These are phyloP conservation scores for Drosophila nigrodunni DNA, from an alignment of 1,140 invertebrate genomes.

Conservation along the genomic window DNA sequence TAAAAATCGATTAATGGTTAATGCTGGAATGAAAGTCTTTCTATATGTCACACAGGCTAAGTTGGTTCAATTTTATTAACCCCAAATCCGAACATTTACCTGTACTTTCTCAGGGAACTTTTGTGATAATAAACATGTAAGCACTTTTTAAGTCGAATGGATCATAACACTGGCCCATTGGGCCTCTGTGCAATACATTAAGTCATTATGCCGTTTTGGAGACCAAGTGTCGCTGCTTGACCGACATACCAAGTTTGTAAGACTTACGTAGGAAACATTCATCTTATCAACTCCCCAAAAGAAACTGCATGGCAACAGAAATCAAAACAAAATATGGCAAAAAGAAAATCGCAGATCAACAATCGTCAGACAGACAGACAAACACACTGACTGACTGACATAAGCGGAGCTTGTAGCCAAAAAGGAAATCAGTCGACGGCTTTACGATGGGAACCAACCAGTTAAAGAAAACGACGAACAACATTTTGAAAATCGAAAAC, in stretches of 20 bases:
- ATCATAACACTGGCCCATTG: slow-evolving; percentile 68
- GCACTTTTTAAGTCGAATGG: slow-evolving; percentile 25
- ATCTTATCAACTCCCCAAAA: slow-evolving; percentile 61
- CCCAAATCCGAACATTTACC: too few relatives aligned
- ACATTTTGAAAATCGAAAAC: slow-evolving; percentile 71
- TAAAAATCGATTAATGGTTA: too few relatives aligned
- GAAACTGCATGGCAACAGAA: slow-evolving; percentile 64
- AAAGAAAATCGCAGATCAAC: slow-evolving; percentile 66
- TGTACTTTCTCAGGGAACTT: too few relatives aligned
- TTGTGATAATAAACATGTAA: slow-evolving; percentile 58
- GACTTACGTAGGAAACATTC: slow-evolving; percentile 34
- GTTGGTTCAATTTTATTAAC: too few relatives aligned
- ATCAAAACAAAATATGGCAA: slow-evolving; percentile 69
- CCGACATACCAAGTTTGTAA: slow-evolving; percentile 65
- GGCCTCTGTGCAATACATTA: slow-evolving; percentile 60
- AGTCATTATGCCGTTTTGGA: slow-evolving; percentile 50
- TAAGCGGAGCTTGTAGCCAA: slow-evolving; percentile 70
- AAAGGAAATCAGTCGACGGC: slow-evolving; percentile 78
- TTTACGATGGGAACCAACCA: slow-evolving; percentile 74
- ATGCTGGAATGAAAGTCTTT: too few relatives aligned
- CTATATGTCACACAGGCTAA: too few relatives aligned
- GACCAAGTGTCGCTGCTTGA: slow-evolving; percentile 71
- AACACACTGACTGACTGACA: slow-evolving; percentile 53
- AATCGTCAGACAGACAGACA: slow-evolving; percentile 15
- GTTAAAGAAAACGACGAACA: slow-evolving; percentile 24